Conservation (phyloP, 2,888 invertebrate species). For the Caradrina clavipalpis region DNA sequence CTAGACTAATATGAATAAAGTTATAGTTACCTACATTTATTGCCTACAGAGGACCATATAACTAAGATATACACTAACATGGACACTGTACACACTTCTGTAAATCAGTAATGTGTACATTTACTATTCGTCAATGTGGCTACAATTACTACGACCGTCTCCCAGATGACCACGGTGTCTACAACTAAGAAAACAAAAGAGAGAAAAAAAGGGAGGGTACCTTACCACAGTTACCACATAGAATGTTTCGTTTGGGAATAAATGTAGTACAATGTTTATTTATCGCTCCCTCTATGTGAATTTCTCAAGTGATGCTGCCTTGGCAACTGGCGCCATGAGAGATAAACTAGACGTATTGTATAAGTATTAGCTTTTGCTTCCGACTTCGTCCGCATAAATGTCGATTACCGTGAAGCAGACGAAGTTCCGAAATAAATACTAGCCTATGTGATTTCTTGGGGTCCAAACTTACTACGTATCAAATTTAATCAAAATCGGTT, state of each 20-base stretch:
- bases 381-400: no score
- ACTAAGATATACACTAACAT: no score
- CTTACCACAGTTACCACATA: background rate
- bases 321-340: conserved; percentile 9
- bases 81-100: background rate
- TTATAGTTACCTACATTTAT: no score
- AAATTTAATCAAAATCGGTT: no score
- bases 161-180: conserved; percentile 6
- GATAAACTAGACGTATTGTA: conserved; percentile 1
- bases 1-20: no score
- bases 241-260: background rate
- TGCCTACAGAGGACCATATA: no score
- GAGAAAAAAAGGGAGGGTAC: background rate
- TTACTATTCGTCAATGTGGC: no score
- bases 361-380: no score
- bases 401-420: no score
- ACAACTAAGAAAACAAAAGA: background rate
- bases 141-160: background rate
- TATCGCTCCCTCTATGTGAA: background rate
- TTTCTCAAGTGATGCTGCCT: conserved; percentile 1
- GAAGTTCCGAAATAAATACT: no score
- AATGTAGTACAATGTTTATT: background rate
- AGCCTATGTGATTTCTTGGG: no score
- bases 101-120: background rate
- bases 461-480: no score